These are phyloP conservation scores for Rhinoraja longicauda DNA, from an alignment of 2,797 vertebrate genomes.

Conservation along the genomic window DNA sequence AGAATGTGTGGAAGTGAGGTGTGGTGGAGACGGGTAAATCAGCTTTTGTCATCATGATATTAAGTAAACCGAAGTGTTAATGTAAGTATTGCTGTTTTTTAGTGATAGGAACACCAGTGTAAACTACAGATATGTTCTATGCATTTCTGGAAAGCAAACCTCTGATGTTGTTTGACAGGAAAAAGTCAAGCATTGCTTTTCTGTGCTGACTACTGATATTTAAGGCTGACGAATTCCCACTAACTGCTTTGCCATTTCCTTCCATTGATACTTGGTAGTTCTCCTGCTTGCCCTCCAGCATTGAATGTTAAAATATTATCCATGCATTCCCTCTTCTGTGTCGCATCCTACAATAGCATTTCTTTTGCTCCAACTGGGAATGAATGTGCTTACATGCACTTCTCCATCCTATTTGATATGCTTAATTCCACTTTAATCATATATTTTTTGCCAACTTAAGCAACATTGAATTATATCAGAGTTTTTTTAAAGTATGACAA, in stretches of 20 bases:
- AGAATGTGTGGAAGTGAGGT: too few species aligned
- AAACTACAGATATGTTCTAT: neutral
- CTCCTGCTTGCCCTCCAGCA: neutral
- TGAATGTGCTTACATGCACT: neutral
- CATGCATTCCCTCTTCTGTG: neutral
- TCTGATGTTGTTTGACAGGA: neutral
- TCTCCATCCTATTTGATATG: neutral
- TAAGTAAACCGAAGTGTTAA: neutral
- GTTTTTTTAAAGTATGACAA: neutral
- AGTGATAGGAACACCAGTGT: neutral
- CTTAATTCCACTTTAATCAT: neutral
- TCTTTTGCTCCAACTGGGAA: neutral
- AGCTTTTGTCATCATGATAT: neutral
- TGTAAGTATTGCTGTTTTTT: neutral
- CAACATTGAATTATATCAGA: neutral
- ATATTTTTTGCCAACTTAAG: neutral
- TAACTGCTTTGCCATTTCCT: neutral
- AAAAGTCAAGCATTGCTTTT: neutral
- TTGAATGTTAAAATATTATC: neutral
- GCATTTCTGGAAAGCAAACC: neutral
- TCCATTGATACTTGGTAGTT: neutral
- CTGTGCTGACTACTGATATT: neutral
- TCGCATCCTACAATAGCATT: neutral
- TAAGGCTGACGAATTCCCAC: neutral
- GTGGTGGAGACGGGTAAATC: neutral